A percentile compares a stretch with the other conserved stretches of the same genome.
Conservation (phyloP, 2,113 vertebrate genomes). For the Maylandia zebra region DNA sequence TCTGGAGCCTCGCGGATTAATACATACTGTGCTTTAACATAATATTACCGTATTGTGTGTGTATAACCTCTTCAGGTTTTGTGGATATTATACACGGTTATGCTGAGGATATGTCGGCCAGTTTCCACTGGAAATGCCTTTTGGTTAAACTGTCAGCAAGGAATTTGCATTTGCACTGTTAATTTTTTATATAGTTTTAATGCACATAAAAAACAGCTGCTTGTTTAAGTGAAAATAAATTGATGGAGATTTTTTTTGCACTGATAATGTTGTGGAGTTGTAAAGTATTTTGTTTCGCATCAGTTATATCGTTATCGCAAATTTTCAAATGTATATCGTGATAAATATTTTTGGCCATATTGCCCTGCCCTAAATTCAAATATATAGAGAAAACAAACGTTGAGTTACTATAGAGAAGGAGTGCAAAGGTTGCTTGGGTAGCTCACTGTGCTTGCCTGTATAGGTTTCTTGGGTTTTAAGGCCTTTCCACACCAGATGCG, state of each 20-base stretch:
- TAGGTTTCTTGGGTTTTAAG: background rate
- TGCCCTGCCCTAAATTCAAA: background rate
- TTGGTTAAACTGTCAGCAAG: too few relatives aligned
- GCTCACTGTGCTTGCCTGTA: background rate
- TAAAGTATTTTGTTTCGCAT: background rate
- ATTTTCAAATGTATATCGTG: background rate
- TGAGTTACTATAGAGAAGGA: background rate
- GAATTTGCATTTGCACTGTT: too few relatives aligned
- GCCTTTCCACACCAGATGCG: background rate
- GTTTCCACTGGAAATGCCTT: too few relatives aligned
- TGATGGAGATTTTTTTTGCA: background rate
- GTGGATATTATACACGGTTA: too few relatives aligned
- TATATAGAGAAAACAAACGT: background rate
- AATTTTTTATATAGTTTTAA: too few relatives aligned
- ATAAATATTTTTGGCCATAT: background rate
- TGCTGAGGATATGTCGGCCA: too few relatives aligned
- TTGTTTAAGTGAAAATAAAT: background rate
- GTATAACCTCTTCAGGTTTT: background rate
- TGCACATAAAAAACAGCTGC: background rate
- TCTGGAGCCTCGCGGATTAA: background rate
- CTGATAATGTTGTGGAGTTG: background rate
- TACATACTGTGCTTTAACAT: background rate
- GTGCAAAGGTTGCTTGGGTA: background rate
- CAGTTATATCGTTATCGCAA: background rate
- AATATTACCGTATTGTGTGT: background rate